These are phyloP conservation scores for Silurus meridionalis DNA, from an alignment of 2,113 vertebrate genomes.

Conservation along the genomic window DNA sequence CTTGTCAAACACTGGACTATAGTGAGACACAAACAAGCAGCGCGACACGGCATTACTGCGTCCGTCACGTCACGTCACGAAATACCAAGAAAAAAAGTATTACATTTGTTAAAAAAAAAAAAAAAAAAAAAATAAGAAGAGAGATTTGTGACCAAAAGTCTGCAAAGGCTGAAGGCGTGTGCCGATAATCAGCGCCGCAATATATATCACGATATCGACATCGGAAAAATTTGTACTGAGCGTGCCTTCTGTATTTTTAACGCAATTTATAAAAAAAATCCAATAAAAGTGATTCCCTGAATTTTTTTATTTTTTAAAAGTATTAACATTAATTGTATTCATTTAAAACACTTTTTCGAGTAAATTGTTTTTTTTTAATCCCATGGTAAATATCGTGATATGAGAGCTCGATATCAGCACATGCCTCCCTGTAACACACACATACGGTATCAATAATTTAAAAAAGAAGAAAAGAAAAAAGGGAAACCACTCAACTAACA, in stretches of 20 bases:
- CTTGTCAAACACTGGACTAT: conserved; percentile 84
- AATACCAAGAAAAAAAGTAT: neutral
- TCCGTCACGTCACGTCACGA: conserved; percentile 43
- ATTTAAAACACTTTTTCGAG: neutral
- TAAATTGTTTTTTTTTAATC: neutral
- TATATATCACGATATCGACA: neutral
- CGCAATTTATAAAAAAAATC: neutral
- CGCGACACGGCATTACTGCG: conserved; percentile 63
- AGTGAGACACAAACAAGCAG: conserved; percentile 69
- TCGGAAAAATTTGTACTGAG: neutral
- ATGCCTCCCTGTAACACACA: conserved; percentile 3
- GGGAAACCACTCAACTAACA: conserved; percentile 66
- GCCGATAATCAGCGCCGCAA: neutral
- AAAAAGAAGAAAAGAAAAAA: conserved; percentile 49
- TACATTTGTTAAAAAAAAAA: neutral
- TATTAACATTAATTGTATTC: neutral
- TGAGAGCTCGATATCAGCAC: neutral
- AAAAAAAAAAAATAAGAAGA: neutral
- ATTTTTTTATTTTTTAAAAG: neutral
- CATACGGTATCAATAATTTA: neutral
- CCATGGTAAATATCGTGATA: conserved; percentile 2
- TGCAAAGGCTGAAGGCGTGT: neutral
- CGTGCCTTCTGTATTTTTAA: conserved; percentile 6
- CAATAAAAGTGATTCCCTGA: neutral
- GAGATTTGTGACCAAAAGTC: conserved; percentile 25